These are phyloP conservation scores for Girardia tigrina DNA, from an alignment of 2,888 invertebrate species.

Conservation along the genomic window DNA sequence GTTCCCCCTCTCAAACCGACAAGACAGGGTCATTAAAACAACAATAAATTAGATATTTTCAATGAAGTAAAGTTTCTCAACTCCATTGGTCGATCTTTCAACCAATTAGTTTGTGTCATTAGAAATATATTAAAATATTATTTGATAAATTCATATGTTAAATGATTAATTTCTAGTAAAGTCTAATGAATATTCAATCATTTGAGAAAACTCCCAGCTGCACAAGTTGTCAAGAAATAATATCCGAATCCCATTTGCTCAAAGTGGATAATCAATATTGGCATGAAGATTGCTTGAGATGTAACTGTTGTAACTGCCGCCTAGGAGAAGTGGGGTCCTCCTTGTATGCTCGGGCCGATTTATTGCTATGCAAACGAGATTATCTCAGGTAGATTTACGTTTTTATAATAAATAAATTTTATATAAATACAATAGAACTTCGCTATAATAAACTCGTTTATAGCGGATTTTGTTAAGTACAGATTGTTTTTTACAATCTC, in stretches of 20 bases:
- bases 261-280: slow-evolving; percentile 61
- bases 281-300: slow-evolving; percentile 81
- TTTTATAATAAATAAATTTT: no score
- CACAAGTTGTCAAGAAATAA: slow-evolving; percentile 24
- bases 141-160: background rate
- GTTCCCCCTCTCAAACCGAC: background rate
- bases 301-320: slow-evolving; percentile 74
- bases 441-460: no score
- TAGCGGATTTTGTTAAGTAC: no score
- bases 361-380: slow-evolving; percentile 76
- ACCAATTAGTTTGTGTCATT: background rate
- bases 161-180: background rate
- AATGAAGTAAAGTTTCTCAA: background rate
- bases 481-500: no score
- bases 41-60: background rate
- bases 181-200: background rate
- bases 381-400: slow-evolving; percentile 76
- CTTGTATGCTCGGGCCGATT: slow-evolving; percentile 73
- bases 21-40: background rate
- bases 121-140: background rate
- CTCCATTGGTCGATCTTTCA: background rate
- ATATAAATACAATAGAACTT: no score
- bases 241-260: slow-evolving; percentile 30
- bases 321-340: slow-evolving; percentile 83
- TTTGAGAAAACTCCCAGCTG: background rate